Evolutionary conservation across 2,888 invertebrate genomes (phyloP), one percentile per base, ranked within the genome.

Genomic region (Carterocephalus palaemon): DNA sequence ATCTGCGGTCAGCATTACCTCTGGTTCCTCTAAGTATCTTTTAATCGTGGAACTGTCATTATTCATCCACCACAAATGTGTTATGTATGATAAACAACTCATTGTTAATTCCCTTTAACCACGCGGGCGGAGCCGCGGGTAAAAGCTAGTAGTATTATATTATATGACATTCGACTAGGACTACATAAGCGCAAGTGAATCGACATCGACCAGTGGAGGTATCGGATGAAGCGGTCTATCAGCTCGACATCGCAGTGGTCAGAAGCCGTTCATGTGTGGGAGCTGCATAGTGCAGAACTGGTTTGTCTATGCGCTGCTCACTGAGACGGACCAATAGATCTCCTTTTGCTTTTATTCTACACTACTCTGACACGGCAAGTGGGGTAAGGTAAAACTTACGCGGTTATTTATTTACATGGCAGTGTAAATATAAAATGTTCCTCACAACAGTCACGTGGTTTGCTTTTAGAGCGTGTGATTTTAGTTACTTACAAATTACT

Each of bases 191-290:
- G 36, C 43, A 34, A 42, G 42, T 34, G 24, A 33, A 48, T 51
- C 43, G 50, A 47, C 31, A 48, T 51, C 43, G 50, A 47, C 31
- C 22, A 29, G 31, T 16, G 15, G 42, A 66, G 65, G 74, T 81
- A 81, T 84, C 82, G 64, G 67, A 77, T 83, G 74, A 79, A 76
- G 76, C 79, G 75, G 80, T 78, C 74, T 76, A 78, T 75, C 73
- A 63, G 62, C 57, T 67, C 64, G 67, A 69, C 71, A 84, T 72
- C 67, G 61, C 67, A 64, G 64, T 57, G 70, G 72, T 63, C 42
- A 28, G 84, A 84, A 84, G 77, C 83, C 82, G 62, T 68, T 59
- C 50, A 72, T 70, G 83, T 83, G 85, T 84, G 85, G 80, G 83
- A 84, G 74, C 71, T 23, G 64, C 62, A 60, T 61, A 64, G 61